These are phyloP conservation scores for Oreochromis niloticus DNA, from an alignment of 2,113 vertebrate species.

Conservation along the genomic window DNA sequence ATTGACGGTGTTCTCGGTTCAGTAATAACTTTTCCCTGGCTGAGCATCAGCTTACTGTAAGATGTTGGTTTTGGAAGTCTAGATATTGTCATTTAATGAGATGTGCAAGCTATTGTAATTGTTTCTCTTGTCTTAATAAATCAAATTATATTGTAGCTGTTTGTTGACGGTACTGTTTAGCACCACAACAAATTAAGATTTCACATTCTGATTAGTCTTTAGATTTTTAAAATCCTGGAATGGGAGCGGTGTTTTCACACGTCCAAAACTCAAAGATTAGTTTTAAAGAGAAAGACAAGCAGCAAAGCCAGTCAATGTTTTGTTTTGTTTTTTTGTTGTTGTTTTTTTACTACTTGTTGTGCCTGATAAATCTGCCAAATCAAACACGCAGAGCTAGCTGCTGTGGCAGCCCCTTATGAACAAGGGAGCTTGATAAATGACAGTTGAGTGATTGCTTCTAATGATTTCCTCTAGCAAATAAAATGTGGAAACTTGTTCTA, in stretches of 20 bases:
- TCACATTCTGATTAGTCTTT: neutral
- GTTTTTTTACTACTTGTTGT: neutral
- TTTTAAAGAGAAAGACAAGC: neutral
- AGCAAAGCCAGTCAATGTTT: neutral
- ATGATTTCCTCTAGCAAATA: neutral
- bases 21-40: neutral
- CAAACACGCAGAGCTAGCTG: neutral
- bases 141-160: neutral
- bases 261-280: neutral
- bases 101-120: neutral
- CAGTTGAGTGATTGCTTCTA: neutral
- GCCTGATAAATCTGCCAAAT: neutral
- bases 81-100: neutral
- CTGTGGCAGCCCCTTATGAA: neutral
- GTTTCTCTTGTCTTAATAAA: neutral
- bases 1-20: neutral
- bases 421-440: neutral
- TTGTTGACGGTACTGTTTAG: neutral
- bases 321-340: neutral
- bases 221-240: neutral
- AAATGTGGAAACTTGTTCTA: neutral
- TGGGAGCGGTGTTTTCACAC: rapidly evolving
- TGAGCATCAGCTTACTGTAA: neutral
- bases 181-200: rapidly evolving
- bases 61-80: neutral